Percentiles rank a stretch among this genome's conserved stretches.
These are phyloP conservation scores for Thymallus thymallus DNA, from an alignment of 2,113 vertebrate species.

Conservation along the genomic window DNA sequence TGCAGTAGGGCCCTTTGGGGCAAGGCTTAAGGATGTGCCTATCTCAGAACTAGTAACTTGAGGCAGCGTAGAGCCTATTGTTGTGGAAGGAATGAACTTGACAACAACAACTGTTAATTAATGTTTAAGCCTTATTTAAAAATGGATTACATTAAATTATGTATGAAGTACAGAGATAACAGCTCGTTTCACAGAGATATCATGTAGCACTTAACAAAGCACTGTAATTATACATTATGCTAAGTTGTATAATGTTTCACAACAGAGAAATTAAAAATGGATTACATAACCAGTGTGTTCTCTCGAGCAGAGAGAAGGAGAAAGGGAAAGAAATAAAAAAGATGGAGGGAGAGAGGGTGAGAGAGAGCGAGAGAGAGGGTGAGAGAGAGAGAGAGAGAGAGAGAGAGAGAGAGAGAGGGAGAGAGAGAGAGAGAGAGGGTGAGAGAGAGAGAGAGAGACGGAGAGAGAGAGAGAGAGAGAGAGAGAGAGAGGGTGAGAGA, in stretches of 20 bases:
- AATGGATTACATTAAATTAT: slow-evolving; percentile 74
- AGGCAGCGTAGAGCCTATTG: slow-evolving; percentile 32
- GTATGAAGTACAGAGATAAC: slow-evolving; percentile 73
- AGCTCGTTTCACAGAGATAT: slow-evolving; percentile 67
- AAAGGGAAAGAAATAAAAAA: slow-evolving; percentile 31
- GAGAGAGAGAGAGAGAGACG: slow-evolving; percentile 57
- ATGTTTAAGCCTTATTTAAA: slow-evolving; percentile 74
- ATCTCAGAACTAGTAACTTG: neutral
- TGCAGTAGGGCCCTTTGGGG: neutral
- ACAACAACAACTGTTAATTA: slow-evolving; percentile 66
- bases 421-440: too few species aligned
- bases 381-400: too few species aligned
- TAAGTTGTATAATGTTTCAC: slow-evolving; percentile 72
- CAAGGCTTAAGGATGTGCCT: neutral
- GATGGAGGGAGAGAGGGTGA: slow-evolving; percentile 51
- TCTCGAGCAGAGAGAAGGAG: slow-evolving; percentile 61
- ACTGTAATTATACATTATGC: slow-evolving; percentile 73
- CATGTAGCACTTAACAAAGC: slow-evolving; percentile 67
- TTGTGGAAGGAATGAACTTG: slow-evolving; percentile 54
- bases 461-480: slow-evolving; percentile 45
- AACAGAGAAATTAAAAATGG: slow-evolving; percentile 73
- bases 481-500: slow-evolving; percentile 41
- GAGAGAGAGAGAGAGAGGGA: slow-evolving; percentile 25
- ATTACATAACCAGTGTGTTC: slow-evolving; percentile 65
- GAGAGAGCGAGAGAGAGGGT: too few species aligned